phyloP scores from a whole-genome alignment of 2,888 invertebrate genomes.

The Margaritifera margaritifera region DNA sequence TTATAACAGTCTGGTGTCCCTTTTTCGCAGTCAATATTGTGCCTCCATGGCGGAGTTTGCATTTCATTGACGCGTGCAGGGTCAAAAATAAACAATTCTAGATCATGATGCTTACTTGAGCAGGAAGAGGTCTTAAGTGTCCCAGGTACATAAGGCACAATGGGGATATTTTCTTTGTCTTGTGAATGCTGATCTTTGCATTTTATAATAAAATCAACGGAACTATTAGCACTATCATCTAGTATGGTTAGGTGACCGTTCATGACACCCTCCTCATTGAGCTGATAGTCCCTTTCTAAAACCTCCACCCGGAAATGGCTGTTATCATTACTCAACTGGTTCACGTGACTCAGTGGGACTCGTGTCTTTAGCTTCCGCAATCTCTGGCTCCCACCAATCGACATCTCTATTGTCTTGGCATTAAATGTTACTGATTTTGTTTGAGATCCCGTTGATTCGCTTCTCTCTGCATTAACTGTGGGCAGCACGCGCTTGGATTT shows the following conservation, averaged over 20 bases:
- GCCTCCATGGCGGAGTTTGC: constrained; percentile 47
- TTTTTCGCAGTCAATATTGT: constrained; percentile 52
- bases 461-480: constrained; percentile 33
- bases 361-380: constrained; percentile 49
- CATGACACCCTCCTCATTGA: constrained; percentile 13
- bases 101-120: constrained; percentile 6
- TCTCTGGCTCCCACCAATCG: constrained; percentile 65
- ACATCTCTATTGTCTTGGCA: constrained; percentile 62
- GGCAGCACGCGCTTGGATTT: constrained; percentile 50
- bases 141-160: constrained; percentile 20
- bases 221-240: no score
- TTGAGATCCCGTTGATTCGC: constrained; percentile 22
- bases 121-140: neutral
- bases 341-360: constrained; percentile 41
- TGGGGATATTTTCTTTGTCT: constrained; percentile 18
- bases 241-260: neutral
- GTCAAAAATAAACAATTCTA: constrained; percentile 12
- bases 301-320: constrained; percentile 15
- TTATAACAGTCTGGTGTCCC: constrained; percentile 68
- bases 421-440: constrained; percentile 58
- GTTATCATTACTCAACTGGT: constrained; percentile 24
- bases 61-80: constrained; percentile 19
- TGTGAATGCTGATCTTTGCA: constrained; percentile 10
- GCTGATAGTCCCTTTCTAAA: constrained; percentile 15
- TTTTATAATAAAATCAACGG: neutral